These are phyloP conservation scores for Spinus pinus DNA, from an alignment of 2,797 vertebrate genomes.

Conservation along the genomic window DNA sequence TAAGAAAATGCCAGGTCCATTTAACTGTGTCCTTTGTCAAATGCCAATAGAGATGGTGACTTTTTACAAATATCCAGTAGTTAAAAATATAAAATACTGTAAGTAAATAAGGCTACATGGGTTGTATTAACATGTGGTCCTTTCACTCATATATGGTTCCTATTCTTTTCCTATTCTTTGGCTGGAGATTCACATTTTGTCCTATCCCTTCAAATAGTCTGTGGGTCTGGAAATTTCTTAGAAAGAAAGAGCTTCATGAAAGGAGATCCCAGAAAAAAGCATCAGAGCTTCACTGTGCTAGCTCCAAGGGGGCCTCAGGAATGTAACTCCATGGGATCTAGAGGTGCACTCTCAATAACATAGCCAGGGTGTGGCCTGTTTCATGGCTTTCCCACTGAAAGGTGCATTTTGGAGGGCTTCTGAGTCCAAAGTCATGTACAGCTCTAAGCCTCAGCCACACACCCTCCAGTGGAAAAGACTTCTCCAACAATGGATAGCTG, in stretches of 20 bases:
- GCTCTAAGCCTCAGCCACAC: neutral
- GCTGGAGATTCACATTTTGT: neutral
- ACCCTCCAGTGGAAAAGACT: neutral
- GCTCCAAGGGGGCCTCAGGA: neutral
- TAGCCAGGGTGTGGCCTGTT: neutral
- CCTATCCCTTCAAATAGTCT: neutral
- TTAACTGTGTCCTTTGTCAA: slow-evolving; percentile 66
- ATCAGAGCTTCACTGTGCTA: neutral
- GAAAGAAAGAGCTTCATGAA: slow-evolving; percentile 1
- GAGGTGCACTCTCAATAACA: neutral
- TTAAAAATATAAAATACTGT: slow-evolving; percentile 42
- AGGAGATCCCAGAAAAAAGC: slow-evolving; percentile 3
- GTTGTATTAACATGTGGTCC: neutral
- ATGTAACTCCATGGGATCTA: neutral
- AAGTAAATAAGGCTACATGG: slow-evolving; percentile 2
- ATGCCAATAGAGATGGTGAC: slow-evolving; percentile 55
- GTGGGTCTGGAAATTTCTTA: neutral
- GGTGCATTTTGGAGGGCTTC: neutral
- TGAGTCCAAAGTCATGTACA: neutral
- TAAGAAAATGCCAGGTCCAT: slow-evolving; percentile 63
- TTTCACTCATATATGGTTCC: slow-evolving; percentile 17
- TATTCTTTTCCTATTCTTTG: slow-evolving; percentile 12
- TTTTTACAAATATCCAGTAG: slow-evolving; percentile 58
- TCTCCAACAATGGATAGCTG: neutral
- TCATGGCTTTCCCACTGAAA: neutral